Conservation (phyloP, 2,113 vertebrate genomes). For the Syngnathus scovelli region DNA sequence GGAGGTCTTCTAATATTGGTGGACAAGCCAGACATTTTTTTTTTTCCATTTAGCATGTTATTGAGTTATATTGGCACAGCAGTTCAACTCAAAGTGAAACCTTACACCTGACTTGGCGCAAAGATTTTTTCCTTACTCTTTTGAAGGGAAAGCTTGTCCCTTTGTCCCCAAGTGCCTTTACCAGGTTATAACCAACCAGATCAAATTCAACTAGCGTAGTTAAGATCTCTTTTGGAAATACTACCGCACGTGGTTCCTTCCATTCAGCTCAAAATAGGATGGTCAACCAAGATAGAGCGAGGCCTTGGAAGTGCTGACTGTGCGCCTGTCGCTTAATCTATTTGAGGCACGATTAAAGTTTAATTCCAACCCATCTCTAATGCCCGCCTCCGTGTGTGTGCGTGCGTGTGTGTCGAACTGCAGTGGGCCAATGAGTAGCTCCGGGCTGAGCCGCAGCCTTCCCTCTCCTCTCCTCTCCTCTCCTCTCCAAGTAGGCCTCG, state of each 20-base stretch:
- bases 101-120: too few relatives aligned
- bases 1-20: not conserved
- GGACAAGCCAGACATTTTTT: not conserved
- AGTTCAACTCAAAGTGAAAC: too few relatives aligned
- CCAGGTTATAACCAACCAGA: too few relatives aligned
- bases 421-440: conserved; percentile 58
- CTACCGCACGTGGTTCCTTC: conserved; percentile 40
- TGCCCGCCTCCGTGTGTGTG: conserved; percentile 25
- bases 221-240: not conserved
- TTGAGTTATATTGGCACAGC: not conserved
- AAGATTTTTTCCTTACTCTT: too few relatives aligned
- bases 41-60: not conserved
- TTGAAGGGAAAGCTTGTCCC: too few relatives aligned
- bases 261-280: conserved; percentile 50
- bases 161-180: too few relatives aligned
- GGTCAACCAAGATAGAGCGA: conserved; percentile 79
- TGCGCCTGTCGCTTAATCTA: conserved; percentile 78
- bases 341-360: conserved; percentile 83
- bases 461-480: conserved; percentile 35
- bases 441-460: conserved; percentile 65
- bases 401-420: conserved; percentile 27
- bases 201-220: too few relatives aligned
- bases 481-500: conserved; percentile 60
- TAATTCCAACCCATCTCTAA: conserved; percentile 77
- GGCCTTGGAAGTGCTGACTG: conserved; percentile 86